Base-by-base conservation (phyloP, 2,888 invertebrate genomes). In the Ornithoptera priamus region DNA sequence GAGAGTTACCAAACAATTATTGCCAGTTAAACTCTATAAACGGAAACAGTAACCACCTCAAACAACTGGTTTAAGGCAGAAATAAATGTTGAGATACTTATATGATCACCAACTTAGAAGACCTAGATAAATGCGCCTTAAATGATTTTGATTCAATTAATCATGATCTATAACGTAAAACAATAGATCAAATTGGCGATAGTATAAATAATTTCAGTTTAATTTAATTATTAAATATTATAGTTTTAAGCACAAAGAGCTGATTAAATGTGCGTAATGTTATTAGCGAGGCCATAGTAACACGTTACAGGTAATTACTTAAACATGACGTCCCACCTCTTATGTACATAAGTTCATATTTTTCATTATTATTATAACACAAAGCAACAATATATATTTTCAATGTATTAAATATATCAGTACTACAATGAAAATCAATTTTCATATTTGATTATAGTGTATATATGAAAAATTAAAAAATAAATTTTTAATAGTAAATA, bases 271-370 rank as follows among this genome's bases (percentile, higher is more conserved):
- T 58, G 8, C 57, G 30, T 66, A 66, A 66, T 66, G 20, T 18
- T 53, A 66, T 66, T 66, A 66, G 22, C 53, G 66, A 66, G 53
- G 59, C 66, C 66, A 50, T 66, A 66, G 50, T 50, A 66, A 46
- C 46, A 53, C 59, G 0, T 22, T 18, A 58, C 57, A 22, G 22
- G 57, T 58, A 20, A 58, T 58, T 58, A 22, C 57, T 22, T 58
- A 58, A 5, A 24, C 3, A 58, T 58, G 24, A 22, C 57, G 22
- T 58, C 57, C 15, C 15, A 24, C 12, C 22, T 12, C 12, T 22
- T 22, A 22, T 20, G 18, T 58, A 58, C 56, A n/a, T 56, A 56
- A 18, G 8, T 53, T 53, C 4, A 53, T 18, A n/a, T n/a, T 53
- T 53, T 53, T 53, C 53, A n/a, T n/a, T 1, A 5, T 18, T 18